Conservation (phyloP, 1,140 invertebrate genomes). For the Drosophila arizonae region DNA sequence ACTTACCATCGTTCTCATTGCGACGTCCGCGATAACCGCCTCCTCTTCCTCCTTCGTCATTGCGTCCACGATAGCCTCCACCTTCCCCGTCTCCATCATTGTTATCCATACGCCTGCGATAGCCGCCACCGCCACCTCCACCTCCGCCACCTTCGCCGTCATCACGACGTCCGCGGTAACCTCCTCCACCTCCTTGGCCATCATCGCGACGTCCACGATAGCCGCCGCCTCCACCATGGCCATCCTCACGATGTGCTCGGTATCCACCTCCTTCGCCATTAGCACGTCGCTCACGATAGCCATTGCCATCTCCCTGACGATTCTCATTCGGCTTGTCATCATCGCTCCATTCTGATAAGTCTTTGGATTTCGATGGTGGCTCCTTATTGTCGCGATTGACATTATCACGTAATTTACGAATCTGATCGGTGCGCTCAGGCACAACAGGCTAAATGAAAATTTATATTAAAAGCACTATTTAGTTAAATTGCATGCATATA, state of each 20-base stretch:
- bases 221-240: conserved; percentile 26
- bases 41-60: conserved; percentile 10
- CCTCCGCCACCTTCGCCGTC: conserved; percentile 17
- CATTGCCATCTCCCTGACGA: conserved; percentile 31
- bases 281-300: conserved; percentile 41
- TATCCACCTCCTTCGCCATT: conserved; percentile 23
- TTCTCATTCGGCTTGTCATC: conserved; percentile 26
- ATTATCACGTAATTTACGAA: neutral
- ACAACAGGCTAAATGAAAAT: conserved; percentile 1
- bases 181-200: conserved; percentile 28
- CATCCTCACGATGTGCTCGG: conserved; percentile 38
- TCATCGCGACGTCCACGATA: conserved; percentile 24
- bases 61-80: too few relatives aligned
- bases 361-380: neutral
- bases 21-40: conserved; percentile 40
- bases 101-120: too few relatives aligned
- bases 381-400: neutral
- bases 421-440: neutral
- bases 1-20: conserved; percentile 52
- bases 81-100: conserved; percentile 24
- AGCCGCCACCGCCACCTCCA: conserved; percentile 25
- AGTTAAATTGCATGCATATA: too few relatives aligned
- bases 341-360: conserved; percentile 46
- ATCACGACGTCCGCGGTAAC: too few relatives aligned
- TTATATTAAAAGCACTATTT: neutral